These are phyloP conservation scores for Cygnus olor DNA, from an alignment of 2,797 vertebrate species.

Conservation along the genomic window DNA sequence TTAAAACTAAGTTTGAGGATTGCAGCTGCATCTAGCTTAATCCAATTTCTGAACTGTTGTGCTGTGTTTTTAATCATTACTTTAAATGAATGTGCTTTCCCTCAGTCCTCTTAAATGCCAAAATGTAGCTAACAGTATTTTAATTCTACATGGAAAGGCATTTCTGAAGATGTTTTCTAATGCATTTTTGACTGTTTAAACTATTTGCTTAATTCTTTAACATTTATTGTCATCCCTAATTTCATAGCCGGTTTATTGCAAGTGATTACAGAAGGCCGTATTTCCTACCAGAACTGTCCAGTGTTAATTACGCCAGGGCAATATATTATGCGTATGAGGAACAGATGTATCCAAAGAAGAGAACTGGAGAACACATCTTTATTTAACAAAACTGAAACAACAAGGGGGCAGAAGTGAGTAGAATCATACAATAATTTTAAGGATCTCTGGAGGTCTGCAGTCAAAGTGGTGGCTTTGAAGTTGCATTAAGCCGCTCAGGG, in stretches of 20 bases:
- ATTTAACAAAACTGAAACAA: not conserved
- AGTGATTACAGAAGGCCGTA: not conserved
- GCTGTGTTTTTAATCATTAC: slow-evolving; percentile 34
- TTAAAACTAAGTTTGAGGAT: slow-evolving; percentile 34
- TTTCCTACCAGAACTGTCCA: not conserved
- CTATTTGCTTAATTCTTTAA: slow-evolving; percentile 22
- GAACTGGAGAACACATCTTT: not conserved
- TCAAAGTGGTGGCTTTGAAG: not conserved
- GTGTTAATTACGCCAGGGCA: not conserved
- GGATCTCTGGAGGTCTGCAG: not conserved
- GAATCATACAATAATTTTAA: not conserved
- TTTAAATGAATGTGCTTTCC: slow-evolving; percentile 32
- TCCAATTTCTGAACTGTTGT: slow-evolving; percentile 20
- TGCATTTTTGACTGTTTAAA: not conserved
- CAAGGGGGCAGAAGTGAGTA: not conserved
- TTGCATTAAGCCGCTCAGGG: not conserved
- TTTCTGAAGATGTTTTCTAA: slow-evolving; percentile 25
- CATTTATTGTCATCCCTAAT: not conserved
- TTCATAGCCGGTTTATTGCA: slow-evolving; percentile 2
- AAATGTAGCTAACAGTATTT: slow-evolving; percentile 5
- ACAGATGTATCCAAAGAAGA: not conserved
- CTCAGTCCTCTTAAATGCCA: not conserved
- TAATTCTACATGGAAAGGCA: not conserved
- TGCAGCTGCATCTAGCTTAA: slow-evolving; percentile 29
- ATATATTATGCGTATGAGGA: rapidly evolving